Evolutionary conservation across 1,140 invertebrate genomes (phyloP).

Genomic region (Thaumatotibia leucotreta): DNA sequence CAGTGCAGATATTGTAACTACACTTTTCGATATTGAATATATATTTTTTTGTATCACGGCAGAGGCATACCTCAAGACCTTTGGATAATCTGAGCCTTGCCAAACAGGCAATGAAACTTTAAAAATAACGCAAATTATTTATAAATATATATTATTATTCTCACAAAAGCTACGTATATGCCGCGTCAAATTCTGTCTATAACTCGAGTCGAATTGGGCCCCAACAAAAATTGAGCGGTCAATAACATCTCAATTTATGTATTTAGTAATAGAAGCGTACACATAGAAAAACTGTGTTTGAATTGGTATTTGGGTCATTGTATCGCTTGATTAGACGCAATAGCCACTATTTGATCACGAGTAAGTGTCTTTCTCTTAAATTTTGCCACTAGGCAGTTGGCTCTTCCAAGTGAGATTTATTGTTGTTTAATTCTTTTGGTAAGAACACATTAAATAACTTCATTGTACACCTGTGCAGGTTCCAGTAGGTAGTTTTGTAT

Average conservation of each 20-base stretch:
- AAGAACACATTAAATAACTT: not conserved
- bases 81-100: no score
- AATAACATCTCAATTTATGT: constrained; percentile 42
- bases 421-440: not conserved
- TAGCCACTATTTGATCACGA: not conserved
- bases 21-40: no score
- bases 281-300: constrained; percentile 37
- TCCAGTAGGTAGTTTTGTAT: no score
- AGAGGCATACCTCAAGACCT: no score
- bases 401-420: not conserved
- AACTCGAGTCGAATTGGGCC: not conserved
- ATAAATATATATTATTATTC: no score
- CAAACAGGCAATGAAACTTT: no score
- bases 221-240: constrained; percentile 34
- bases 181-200: no score
- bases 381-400: not conserved
- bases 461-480: no score
- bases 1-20: no score
- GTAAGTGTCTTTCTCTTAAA: not conserved
- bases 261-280: constrained; percentile 32
- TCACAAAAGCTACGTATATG: no score
- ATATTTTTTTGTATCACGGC: no score
- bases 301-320: constrained; percentile 55
- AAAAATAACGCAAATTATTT: no score
- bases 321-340: constrained; percentile 16